Evolutionary conservation across 2,797 vertebrate genomes (phyloP).

Genomic region (Sparidentex hasta): DNA sequence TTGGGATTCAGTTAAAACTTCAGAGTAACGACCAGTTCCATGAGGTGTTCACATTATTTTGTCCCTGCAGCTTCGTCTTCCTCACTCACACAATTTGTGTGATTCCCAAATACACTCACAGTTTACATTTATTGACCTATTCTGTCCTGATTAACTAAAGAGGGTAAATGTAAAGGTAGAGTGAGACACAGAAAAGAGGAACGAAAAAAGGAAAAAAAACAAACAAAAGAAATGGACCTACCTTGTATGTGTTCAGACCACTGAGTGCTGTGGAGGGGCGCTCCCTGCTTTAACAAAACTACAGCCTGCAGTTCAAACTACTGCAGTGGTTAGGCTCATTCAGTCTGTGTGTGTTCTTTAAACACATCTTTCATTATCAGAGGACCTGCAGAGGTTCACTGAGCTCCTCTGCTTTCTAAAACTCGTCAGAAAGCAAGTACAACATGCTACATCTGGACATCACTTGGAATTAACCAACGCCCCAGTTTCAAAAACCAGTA

Average conservation of each 20-base stretch:
- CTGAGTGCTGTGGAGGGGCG: conserved; percentile 98
- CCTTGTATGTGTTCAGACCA: conserved; percentile 76
- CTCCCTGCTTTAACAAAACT: conserved; percentile 91
- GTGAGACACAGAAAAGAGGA: neutral
- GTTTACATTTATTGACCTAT: neutral
- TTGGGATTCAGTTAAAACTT: neutral
- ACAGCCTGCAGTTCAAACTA: conserved; percentile 90
- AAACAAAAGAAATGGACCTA: conserved; percentile 44
- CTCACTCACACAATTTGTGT: neutral
- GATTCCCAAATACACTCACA: neutral
- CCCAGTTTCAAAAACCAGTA: neutral
- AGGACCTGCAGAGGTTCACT: conserved; percentile 99
- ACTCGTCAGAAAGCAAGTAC: neutral
- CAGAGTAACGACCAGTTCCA: neutral
- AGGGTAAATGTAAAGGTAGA: neutral
- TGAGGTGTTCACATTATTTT: neutral
- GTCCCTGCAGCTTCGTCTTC: conserved; percentile 4
- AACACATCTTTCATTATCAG: conserved; percentile 73
- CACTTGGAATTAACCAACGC: neutral
- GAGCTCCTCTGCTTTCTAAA: conserved; percentile 59
- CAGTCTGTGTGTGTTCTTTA: conserved; percentile 82
- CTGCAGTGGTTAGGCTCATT: conserved; percentile 89
- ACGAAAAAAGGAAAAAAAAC: neutral
- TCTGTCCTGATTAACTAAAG: neutral
- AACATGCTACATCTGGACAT: neutral